Base-by-base conservation (phyloP, 2,888 invertebrate genomes). In the Empis stercorea region DNA sequence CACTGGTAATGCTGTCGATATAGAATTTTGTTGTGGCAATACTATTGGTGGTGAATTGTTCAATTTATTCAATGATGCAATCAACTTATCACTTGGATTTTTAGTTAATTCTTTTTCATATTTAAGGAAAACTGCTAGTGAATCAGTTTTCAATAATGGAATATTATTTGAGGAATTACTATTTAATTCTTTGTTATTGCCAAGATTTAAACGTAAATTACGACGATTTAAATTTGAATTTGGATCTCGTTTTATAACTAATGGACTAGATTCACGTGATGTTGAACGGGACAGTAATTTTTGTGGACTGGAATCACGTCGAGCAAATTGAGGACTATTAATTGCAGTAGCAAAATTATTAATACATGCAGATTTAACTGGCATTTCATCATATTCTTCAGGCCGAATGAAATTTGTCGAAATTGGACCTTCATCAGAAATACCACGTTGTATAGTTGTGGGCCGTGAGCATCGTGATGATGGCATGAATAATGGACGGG, bases 381-480 rank as follows among this genome's bases (percentile, higher is more conserved):
- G 69, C 64, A 70, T 67, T 54, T 69, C 69, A 43, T 69, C 70
- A 45, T 59, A 69, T 48, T 69, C 70, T 51, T 68, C 68, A 1
- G 70, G 65, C 50, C 68, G 68, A 13, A 70, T 59, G 49, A 69
- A 69, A 49, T 65, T 68, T 3, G 56, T 61, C 0, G 70, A 69
- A 48, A 69, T 70, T 41, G 69, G 69, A 3, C 69, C 70, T 51
- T 69, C 69, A 48, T 69, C 70, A 20, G 69, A 68, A 37, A 70
- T 62, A 1, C 69, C 70, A 1, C 69, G 62, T 48, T 69, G 69
- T 44, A 69, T 66, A 43, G 65, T 68, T 17, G 65, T 67, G 16
- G 68, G 67, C 2, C 65, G 59, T 48, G 63, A 61, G 47, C 64
- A 65, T 51, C 59, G 61, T 27, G 64, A 57, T n/a, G 66, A 52